Evolutionary conservation across 2,888 invertebrate species (phyloP).

Genomic region (Monochamus alternatus): DNA sequence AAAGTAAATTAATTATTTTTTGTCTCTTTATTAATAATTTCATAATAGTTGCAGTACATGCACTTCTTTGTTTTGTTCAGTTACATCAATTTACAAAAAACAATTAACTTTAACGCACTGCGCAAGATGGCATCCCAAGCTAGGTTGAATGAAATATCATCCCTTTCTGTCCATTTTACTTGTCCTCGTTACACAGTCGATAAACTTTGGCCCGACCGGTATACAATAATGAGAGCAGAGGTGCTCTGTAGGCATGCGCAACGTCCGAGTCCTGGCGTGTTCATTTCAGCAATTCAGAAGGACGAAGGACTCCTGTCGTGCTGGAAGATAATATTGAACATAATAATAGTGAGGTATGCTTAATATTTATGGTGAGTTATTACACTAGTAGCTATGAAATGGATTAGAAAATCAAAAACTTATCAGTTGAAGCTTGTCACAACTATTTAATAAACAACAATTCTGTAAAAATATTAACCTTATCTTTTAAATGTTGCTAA

Average conservation of each 20-base stretch:
- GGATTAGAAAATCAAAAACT: too few species aligned
- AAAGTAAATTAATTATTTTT: too few species aligned
- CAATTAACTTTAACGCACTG: background rate
- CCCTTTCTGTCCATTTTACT: conserved; percentile 10
- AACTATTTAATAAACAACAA: too few species aligned
- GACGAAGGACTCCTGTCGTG: background rate
- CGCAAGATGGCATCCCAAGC: background rate
- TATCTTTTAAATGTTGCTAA: too few species aligned
- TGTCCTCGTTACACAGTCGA: conserved; percentile 54
- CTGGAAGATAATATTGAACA: background rate
- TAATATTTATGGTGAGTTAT: background rate
- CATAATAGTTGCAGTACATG: background rate
- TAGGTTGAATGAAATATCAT: conserved; percentile 19
- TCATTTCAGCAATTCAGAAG: conserved; percentile 6
- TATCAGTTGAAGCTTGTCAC: too few species aligned
- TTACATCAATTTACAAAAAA: background rate
- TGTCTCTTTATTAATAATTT: too few species aligned
- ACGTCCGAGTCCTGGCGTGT: background rate
- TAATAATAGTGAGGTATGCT: background rate
- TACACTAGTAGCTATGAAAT: too few species aligned
- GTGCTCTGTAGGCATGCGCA: background rate
- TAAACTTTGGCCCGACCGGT: conserved; percentile 44
- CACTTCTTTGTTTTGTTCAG: background rate
- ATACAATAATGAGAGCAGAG: conserved; percentile 5
- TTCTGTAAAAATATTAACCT: too few species aligned